phyloP scores from a whole-genome alignment of 1,140 invertebrate species.

The Nasonia longicornis region DNA sequence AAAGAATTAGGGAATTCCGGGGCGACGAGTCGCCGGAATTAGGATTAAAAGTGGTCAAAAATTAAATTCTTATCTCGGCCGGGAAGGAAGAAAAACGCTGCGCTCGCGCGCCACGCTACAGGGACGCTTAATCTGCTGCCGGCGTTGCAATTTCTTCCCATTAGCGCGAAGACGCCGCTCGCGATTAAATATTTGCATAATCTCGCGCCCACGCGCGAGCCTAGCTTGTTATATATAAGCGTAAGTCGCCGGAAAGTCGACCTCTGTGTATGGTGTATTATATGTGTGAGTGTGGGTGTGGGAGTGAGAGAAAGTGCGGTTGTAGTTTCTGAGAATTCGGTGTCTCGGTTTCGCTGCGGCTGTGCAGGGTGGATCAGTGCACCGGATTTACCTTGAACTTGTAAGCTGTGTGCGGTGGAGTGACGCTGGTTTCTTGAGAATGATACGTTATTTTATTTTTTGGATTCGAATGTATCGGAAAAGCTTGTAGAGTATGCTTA shows the following conservation, averaged over 20 bases:
- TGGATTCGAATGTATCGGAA: background rate
- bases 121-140: constrained; percentile 65
- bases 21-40: constrained; percentile 50
- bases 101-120: constrained; percentile 25
- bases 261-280: background rate
- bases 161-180: constrained; percentile 58
- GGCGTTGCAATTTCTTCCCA: constrained; percentile 68
- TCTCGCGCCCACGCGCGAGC: constrained; percentile 52
- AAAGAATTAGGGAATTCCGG: constrained; percentile 27
- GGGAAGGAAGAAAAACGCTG: constrained; percentile 28
- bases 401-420: background rate
- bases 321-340: constrained; percentile 9
- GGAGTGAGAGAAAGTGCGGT: background rate
- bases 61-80: constrained; percentile 66
- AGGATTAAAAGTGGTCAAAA: constrained; percentile 67
- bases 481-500: too few relatives aligned
- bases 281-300: background rate
- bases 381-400: constrained; percentile 1
- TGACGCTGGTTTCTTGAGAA: background rate
- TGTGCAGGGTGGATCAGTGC: background rate
- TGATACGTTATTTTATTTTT: background rate
- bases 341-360: background rate
- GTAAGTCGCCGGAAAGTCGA: too few relatives aligned
- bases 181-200: constrained; percentile 69
- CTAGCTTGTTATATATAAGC: constrained; percentile 49